Conservation (phyloP, 2,888 invertebrate genomes). For the Conus canariensis region DNA sequence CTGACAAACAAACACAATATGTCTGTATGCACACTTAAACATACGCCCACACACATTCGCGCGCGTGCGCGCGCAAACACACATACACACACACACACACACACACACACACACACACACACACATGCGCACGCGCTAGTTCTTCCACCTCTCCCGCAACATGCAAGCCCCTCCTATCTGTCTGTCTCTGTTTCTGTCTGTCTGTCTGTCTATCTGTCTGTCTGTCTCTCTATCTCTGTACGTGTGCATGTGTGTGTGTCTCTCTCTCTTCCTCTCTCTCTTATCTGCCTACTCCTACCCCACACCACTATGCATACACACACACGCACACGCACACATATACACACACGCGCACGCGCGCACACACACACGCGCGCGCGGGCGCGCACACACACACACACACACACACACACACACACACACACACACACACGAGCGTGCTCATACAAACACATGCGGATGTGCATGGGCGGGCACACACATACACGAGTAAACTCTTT, state of each 20-base stretch:
- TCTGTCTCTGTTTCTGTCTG: not conserved
- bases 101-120: not conserved
- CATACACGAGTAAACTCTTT: not conserved
- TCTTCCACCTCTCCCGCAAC: too few relatives aligned
- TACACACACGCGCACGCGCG: too few relatives aligned
- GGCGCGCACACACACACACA: too few relatives aligned
- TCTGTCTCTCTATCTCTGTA: not conserved
- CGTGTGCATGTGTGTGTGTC: not conserved
- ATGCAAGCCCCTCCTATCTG: not conserved
- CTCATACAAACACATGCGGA: not conserved
- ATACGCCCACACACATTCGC: not conserved
- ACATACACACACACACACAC: too few relatives aligned
- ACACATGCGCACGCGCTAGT: not conserved
- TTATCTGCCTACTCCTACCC: too few relatives aligned
- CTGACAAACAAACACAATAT: too few relatives aligned
- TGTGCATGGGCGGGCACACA: not conserved
- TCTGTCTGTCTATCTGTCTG: not conserved
- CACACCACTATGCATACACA: not conserved
- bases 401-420: too few relatives aligned
- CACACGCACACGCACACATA: too few relatives aligned
- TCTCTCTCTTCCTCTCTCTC: not conserved
- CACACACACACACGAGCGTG: not conserved
- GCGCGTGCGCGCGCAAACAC: too few relatives aligned
- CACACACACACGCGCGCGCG: too few relatives aligned
- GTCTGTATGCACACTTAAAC: too few relatives aligned